Base-by-base conservation (phyloP, 2,113 vertebrate species). In the Scortum barcoo region DNA sequence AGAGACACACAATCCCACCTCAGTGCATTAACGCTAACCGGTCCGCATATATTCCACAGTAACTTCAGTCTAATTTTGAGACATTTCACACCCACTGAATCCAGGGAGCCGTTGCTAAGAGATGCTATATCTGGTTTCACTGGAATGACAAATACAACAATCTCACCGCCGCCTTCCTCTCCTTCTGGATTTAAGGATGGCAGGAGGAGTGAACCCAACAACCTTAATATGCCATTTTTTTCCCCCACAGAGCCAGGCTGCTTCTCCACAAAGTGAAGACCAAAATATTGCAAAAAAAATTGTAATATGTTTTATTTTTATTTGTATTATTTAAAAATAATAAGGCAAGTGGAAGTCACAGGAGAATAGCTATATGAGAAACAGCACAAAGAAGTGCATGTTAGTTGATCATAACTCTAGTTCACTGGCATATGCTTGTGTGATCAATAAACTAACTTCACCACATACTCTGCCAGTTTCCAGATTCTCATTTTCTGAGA, bases 71-170 rank as follows among this genome's bases (percentile, higher is more conserved):
- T 61, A 72, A 85, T 81, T 60, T 73, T 51, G 28, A 72, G 60
- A 84, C 54, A 80, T 84, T 72, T 78, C 78, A n/a, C 89, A 70
- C 86, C 84, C 62, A 40, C 78, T 76, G 65, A 26, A 26, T 57
- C 28, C 72, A 42, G 72, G 77, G 62, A 1, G 81, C 72, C 57
- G 67, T 51, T 80, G 76, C 81, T 81, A 60, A 74, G 74, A 76
- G 81, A 91, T 13, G 80, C n/a, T 48, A 33, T 76, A 80, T 93
- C 86, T 85, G 62, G 78, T 91, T 90, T 87, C 88, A 77, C 0
- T 57, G 82, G 73, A 76, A 85, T 54, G 62, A 84, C 83, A 86
- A 78, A 85, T 13, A 36, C 78, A 48, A 53, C 19, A 11, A 82
- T 80, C 46, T 11, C 70, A 66, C 72, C 50, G 17, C 33, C 11